A percentile compares a stretch with the other conserved stretches of the same genome.
phyloP scores from a whole-genome alignment of 2,113 vertebrate genomes.

The Clarias batrachus region DNA sequence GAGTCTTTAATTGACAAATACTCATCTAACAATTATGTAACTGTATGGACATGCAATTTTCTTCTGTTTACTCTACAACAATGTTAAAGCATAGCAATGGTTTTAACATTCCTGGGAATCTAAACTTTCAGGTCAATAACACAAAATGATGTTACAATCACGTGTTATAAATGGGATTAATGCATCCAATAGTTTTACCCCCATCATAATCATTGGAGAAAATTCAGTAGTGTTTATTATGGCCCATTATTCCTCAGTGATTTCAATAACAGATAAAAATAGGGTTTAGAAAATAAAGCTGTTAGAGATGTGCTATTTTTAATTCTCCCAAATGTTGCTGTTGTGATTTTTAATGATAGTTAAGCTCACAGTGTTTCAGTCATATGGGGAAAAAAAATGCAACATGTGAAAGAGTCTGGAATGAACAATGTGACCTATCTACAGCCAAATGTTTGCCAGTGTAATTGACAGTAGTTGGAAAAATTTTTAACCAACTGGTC shows the following conservation, averaged over 20 bases:
- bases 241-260: background rate
- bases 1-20: background rate
- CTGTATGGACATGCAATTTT: no score
- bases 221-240: background rate
- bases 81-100: background rate
- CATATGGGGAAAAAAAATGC: background rate
- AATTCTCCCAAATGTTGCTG: background rate
- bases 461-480: background rate
- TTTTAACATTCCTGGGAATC: background rate
- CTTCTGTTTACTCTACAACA: background rate
- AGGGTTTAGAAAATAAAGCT: background rate
- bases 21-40: background rate
- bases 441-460: background rate
- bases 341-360: background rate
- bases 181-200: background rate
- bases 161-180: background rate
- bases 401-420: background rate
- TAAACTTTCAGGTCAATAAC: background rate
- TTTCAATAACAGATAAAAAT: background rate
- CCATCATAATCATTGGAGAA: background rate
- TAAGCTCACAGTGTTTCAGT: background rate
- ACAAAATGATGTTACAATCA: background rate
- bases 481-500: background rate
- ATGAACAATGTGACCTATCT: background rate
- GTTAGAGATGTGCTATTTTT: background rate